phyloP scores from a whole-genome alignment of 1,140 invertebrate genomes.

The Magallana gigas region DNA sequence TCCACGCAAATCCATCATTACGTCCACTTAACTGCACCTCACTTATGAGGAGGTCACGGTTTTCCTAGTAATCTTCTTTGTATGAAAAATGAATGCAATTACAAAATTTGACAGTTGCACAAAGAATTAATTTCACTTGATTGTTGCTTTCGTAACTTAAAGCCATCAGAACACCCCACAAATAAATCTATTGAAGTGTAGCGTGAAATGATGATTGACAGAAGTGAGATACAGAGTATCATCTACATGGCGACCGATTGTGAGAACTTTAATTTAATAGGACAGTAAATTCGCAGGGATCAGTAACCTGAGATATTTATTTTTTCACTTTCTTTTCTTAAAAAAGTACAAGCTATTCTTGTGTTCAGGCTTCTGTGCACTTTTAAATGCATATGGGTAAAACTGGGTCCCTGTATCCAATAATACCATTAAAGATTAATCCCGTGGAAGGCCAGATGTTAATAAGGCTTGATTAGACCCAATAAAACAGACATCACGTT shows the following conservation, averaged over 20 bases:
- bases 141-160: slow-evolving; percentile 16
- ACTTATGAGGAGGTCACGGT: neutral
- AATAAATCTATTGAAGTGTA: slow-evolving; percentile 2
- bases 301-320: slow-evolving; percentile 1
- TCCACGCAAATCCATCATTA: slow-evolving; percentile 20
- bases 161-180: neutral
- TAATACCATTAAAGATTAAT: neutral
- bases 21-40: slow-evolving; percentile 32
- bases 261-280: neutral
- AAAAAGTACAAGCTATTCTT: slow-evolving; percentile 9
- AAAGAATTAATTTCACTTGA: slow-evolving; percentile 35
- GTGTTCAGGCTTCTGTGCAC: neutral
- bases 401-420: neutral
- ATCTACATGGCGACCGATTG: neutral
- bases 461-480: neutral
- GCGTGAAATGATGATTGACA: slow-evolving; percentile 19
- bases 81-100: neutral
- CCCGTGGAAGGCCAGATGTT: neutral
- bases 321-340: neutral
- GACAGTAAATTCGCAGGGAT: neutral
- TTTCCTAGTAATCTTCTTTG: neutral
- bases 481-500: slow-evolving; percentile 18
- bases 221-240: neutral
- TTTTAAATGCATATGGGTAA: neutral
- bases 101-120: slow-evolving; percentile 16